Conservation (phyloP, 2,888 invertebrate species). For the Drosophila nigricruria region DNA sequence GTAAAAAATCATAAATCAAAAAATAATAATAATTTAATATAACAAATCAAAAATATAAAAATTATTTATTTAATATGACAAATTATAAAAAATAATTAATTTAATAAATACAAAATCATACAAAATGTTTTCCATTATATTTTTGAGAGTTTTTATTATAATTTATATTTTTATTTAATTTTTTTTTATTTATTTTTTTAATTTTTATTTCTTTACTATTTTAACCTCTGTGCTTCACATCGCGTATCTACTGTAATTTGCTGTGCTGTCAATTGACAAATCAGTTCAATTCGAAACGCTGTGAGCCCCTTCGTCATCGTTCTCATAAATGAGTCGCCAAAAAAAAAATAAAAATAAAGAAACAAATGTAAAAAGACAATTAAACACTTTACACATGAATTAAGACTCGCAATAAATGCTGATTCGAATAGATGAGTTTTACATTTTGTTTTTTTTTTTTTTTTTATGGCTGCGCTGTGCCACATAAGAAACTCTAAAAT, state of each 20-base stretch:
- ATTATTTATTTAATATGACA: too few relatives aligned
- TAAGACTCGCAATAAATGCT: constrained; percentile 20
- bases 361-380: constrained; percentile 40
- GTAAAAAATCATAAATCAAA: too few relatives aligned
- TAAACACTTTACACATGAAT: constrained; percentile 29
- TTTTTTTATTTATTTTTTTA: neutral
- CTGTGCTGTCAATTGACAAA: constrained; percentile 10
- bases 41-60: too few relatives aligned
- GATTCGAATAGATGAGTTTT: constrained; percentile 13
- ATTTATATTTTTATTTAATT: too few relatives aligned
- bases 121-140: too few relatives aligned
- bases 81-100: too few relatives aligned
- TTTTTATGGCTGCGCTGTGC: constrained; percentile 10
- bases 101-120: too few relatives aligned
- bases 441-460: neutral
- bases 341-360: neutral
- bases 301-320: constrained; percentile 4
- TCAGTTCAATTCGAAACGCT: neutral
- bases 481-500: constrained; percentile 49
- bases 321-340: constrained; percentile 16
- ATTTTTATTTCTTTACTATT: neutral
- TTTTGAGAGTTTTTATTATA: too few relatives aligned
- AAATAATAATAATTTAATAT: too few relatives aligned
- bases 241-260: neutral
- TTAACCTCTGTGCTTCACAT: neutral